A percentile compares a stretch with the other conserved stretches of the same genome.
Conservation (phyloP, 2,797 vertebrate genomes). For the Tokudaia muenninki region DNA sequence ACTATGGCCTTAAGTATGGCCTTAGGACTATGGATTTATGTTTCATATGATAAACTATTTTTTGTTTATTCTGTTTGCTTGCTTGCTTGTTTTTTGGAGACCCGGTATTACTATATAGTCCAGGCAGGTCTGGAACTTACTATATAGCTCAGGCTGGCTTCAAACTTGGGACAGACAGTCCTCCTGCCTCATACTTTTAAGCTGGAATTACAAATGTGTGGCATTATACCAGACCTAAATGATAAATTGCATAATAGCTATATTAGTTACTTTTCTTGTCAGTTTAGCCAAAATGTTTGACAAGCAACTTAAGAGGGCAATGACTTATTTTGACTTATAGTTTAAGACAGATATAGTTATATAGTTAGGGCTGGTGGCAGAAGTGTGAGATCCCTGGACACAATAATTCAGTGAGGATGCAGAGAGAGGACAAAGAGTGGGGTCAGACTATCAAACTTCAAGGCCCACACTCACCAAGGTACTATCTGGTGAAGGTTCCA, state of each 20-base stretch:
- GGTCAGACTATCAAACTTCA: background rate
- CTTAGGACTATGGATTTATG: no score
- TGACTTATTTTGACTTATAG: background rate
- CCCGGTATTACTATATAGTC: background rate
- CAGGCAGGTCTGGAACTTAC: background rate
- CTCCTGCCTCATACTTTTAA: background rate
- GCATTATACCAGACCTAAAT: background rate
- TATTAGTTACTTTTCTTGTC: background rate
- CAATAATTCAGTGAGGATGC: background rate
- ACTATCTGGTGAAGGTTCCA: background rate
- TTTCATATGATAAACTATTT: background rate
- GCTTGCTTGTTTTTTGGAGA: background rate
- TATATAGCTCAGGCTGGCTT: background rate
- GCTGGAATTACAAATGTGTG: background rate
- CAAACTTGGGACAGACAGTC: no score
- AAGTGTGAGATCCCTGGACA: background rate
- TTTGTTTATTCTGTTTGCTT: background rate
- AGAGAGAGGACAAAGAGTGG: background rate
- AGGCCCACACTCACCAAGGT: background rate
- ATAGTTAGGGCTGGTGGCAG: background rate
- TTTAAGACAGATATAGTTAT: background rate
- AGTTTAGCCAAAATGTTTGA: background rate
- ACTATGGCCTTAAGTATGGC: background rate
- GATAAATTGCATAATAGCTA: background rate
- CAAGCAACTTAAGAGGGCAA: background rate